Evolutionary conservation across 2,113 vertebrate species (phyloP).

Genomic region (Lepus timidus): DNA sequence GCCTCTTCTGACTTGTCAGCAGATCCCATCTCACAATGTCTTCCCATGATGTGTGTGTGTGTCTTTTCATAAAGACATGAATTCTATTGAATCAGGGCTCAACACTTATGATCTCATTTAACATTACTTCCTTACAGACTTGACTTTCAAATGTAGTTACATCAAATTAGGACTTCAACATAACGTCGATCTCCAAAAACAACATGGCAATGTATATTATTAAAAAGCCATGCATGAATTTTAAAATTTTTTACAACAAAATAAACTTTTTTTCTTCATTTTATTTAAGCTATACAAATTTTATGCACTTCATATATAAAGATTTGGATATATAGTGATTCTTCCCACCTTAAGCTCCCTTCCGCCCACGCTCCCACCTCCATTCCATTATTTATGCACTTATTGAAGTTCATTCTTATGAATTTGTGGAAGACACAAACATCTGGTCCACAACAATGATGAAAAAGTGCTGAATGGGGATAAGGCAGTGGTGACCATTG

Average conservation of each 20-base stretch:
- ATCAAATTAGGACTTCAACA: background rate
- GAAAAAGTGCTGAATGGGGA: background rate
- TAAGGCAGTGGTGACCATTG: background rate
- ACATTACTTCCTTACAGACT: background rate
- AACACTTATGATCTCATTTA: background rate
- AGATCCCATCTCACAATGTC: background rate
- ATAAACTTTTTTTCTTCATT: no score
- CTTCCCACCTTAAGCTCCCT: no score
- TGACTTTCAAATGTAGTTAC: background rate
- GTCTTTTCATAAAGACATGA: background rate
- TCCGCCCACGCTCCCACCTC: no score
- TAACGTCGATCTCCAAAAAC: no score
- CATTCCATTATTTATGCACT: no score
- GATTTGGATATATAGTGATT: no score
- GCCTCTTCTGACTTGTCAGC: background rate
- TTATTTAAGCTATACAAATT: no score
- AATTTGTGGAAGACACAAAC: background rate
- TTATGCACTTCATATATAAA: no score
- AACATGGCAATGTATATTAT: no score
- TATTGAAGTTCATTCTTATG: no score
- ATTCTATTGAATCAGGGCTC: background rate
- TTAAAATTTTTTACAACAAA: no score
- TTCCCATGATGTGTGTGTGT: background rate
- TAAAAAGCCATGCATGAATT: no score
- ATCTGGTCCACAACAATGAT: background rate